Conservation (phyloP, 2,113 vertebrate species). For the Pholis gunnellus region DNA sequence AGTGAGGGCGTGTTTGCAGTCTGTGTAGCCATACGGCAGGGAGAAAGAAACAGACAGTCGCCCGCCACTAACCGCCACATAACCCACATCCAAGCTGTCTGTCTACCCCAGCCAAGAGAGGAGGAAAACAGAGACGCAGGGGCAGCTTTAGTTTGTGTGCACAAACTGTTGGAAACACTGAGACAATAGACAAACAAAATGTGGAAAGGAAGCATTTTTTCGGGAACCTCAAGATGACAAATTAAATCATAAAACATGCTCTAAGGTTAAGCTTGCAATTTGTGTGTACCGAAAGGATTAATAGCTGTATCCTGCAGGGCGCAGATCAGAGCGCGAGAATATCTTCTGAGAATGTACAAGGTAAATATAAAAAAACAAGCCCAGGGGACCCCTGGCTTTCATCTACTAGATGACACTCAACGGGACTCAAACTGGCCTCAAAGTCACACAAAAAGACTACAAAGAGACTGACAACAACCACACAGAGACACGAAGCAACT, state of each 20-base stretch:
- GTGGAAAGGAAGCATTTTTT: not conserved
- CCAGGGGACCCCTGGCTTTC: not conserved
- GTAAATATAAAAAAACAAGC: not conserved
- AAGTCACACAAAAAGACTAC: not conserved
- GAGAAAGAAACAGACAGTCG: constrained; percentile 40
- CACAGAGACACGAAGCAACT: not conserved
- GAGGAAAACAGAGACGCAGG: not conserved
- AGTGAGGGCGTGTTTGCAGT: constrained; percentile 49
- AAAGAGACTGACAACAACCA: not conserved
- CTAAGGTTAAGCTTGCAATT: not conserved
- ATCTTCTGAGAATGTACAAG: not conserved
- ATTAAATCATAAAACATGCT: not conserved
- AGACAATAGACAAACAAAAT: not conserved
- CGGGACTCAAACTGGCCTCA: not conserved
- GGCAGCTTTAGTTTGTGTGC: constrained; percentile 14
- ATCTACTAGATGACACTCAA: not conserved
- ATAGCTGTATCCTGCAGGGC: not conserved
- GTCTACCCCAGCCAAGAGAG: constrained; percentile 36
- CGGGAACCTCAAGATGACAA: not conserved
- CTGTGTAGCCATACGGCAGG: constrained; percentile 51
- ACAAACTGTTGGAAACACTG: not conserved
- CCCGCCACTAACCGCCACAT: constrained; percentile 32
- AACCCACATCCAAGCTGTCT: constrained; percentile 55
- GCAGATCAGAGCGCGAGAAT: not conserved
- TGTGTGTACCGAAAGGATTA: not conserved